Evolutionary conservation across 2,888 invertebrate genomes (phyloP).

Genomic region (Andrena marginata): DNA sequence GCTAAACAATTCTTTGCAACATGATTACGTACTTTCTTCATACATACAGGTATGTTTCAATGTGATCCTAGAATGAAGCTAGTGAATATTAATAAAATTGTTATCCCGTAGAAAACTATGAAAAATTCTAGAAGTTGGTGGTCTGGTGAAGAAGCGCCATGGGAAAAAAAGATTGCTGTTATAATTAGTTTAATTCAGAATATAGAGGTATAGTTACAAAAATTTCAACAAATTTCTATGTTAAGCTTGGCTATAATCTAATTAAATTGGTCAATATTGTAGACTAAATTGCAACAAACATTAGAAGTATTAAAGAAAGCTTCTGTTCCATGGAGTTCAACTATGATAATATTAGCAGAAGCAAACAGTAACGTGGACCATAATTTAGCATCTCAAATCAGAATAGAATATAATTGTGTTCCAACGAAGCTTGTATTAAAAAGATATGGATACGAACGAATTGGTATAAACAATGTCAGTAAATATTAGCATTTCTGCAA

Average conservation of each 20-base stretch:
- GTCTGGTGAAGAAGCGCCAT: slow-evolving; percentile 81
- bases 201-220: slow-evolving; percentile 72
- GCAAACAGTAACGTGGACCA: slow-evolving; percentile 79
- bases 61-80: not conserved
- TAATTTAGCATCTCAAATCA: slow-evolving; percentile 81
- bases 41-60: slow-evolving; percentile 82
- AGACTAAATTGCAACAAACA: slow-evolving; percentile 80
- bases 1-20: slow-evolving; percentile 83
- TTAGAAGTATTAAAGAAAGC: slow-evolving; percentile 81
- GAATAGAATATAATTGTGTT: slow-evolving; percentile 82
- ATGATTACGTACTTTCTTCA: slow-evolving; percentile 83
- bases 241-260: slow-evolving; percentile 4
- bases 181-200: slow-evolving; percentile 79
- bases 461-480: slow-evolving; percentile 80
- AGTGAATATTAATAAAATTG: slow-evolving; percentile 20
- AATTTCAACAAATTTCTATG: not conserved
- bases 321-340: slow-evolving; percentile 84
- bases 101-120: slow-evolving; percentile 70
- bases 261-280: slow-evolving; percentile 27
- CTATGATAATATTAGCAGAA: slow-evolving; percentile 78
- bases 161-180: slow-evolving; percentile 80
- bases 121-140: slow-evolving; percentile 80
- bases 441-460: slow-evolving; percentile 84
- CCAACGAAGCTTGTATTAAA: slow-evolving; percentile 84
- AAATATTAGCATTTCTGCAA: slow-evolving; percentile 29